Conservation (phyloP, 2,888 invertebrate species). For the Caenorhabditis drosophilae region DNA sequence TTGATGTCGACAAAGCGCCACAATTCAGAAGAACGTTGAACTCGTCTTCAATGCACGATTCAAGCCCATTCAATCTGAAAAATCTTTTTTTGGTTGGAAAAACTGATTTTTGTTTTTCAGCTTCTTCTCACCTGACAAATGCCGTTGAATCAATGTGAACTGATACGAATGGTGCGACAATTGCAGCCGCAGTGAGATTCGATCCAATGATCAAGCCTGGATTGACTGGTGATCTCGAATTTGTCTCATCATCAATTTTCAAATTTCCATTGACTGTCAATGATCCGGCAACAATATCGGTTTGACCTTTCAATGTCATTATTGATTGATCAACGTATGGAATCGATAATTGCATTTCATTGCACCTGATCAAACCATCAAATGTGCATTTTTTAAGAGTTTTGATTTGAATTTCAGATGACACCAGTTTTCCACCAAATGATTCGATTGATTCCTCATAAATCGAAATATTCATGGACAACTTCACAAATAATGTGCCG, state of each 20-base stretch:
- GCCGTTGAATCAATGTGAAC: conserved; percentile 35
- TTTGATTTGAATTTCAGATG: conserved; percentile 33
- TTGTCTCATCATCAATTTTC: conserved; percentile 11
- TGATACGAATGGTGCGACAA: conserved; percentile 47
- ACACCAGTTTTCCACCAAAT: conserved; percentile 43
- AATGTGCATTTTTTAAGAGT: conserved; percentile 25
- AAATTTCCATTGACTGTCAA: conserved; percentile 47
- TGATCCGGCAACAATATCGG: conserved; percentile 46
- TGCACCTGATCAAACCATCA: conserved; percentile 45
- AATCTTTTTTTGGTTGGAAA: not conserved
- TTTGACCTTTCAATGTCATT: conserved; percentile 40
- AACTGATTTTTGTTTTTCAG: too few relatives aligned
- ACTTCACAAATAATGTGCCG: conserved; percentile 48
- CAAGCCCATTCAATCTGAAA: conserved; percentile 26
- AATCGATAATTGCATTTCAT: conserved; percentile 42
- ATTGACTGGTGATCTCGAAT: conserved; percentile 17
- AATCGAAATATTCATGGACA: conserved; percentile 36
- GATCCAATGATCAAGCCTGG: conserved; percentile 39
- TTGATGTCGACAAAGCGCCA: conserved; percentile 41
- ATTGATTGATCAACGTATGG: conserved; percentile 44
- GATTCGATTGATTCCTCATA: conserved; percentile 30
- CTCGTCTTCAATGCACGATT: conserved; percentile 31
- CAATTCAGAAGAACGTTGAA: conserved; percentile 46
- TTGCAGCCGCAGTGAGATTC: conserved; percentile 41
- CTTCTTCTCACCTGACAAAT: conserved; percentile 17